phyloP scores from a whole-genome alignment of 2,888 invertebrate species.

The Eutolmus rufibarbis region DNA sequence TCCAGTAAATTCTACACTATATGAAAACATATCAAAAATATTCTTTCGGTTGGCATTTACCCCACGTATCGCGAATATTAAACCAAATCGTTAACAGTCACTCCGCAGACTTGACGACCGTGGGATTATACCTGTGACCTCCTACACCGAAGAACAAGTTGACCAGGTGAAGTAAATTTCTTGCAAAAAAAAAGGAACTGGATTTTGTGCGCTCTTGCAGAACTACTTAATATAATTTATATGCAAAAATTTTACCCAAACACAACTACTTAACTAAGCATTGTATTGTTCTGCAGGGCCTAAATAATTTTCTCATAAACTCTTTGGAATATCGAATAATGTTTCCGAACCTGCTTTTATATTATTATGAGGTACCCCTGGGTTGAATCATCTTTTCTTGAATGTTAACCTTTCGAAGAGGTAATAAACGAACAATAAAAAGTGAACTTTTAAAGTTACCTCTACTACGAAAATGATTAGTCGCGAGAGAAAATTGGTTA shows the following conservation, averaged over 20 bases:
- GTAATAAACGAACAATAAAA: neutral
- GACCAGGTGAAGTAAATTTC: neutral
- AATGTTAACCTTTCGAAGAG: neutral
- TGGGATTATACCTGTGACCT: neutral
- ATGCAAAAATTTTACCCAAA: neutral
- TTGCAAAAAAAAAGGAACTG: neutral
- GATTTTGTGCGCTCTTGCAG: neutral
- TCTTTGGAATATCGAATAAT: neutral
- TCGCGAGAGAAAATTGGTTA: too few species aligned
- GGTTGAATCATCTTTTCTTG: neutral
- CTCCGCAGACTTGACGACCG: neutral
- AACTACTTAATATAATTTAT: neutral
- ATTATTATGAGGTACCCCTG: neutral
- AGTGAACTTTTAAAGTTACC: neutral
- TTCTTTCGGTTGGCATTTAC: neutral
- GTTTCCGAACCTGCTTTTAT: neutral
- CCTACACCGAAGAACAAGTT: neutral
- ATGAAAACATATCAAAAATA: neutral
- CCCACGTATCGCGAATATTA: neutral
- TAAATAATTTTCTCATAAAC: neutral
- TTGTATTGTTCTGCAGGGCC: neutral
- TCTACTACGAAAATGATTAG: too few species aligned
- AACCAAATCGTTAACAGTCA: neutral
- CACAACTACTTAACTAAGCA: neutral
- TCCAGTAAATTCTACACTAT: neutral